Evolutionary conservation across 2,888 invertebrate genomes (phyloP), one percentile per base, ranked within the genome.

Genomic region (Megastigmus dorsalis): DNA sequence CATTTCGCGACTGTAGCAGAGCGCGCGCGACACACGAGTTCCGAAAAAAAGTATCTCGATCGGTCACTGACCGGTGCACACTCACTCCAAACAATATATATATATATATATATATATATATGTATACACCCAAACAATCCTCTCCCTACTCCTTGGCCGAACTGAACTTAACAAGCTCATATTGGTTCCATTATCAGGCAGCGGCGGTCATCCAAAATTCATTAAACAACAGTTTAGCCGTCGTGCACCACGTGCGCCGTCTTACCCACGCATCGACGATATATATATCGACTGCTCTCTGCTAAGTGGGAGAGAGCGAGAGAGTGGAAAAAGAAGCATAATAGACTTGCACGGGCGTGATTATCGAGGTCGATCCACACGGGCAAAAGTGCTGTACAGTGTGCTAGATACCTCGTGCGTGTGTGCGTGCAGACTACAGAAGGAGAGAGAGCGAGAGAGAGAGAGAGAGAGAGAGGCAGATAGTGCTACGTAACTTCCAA

Each of bases 401-500:
- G 18, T 13, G 48, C 33, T n/a, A n/a, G n/a, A n/a, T n/a, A n/a
- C n/a, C n/a, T n/a, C n/a, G 41, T 33, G 66, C 3, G 60, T 67
- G 72, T 48, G 59, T 57, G 68, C 55, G n/a, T 62, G 50, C 30
- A 13, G 13, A 3, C n/a, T 48, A 28, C n/a, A 48, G 43, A 4
- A 57, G 36, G 48, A 26, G 48, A 45, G 48, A 55, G 55, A 23
- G 33, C 18, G 54, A 26, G 48, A 4, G 33, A 33, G 26, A 30
- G 54, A 28, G 28, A 30, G 26, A 18, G 15, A 41, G 15, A 43
- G 2, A 15, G 18, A 62, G 54, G 30, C 43, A 38, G 43, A 45
- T 41, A 48, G 41, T 60, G 59, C 38, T 10, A 60, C 69, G 20
- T 65, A 74, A 70, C 71, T 30, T 67, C 67, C 48, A 52, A 59